phyloP scores from a whole-genome alignment of 1,140 invertebrate genomes.

The Lutraria rhynchaena region DNA sequence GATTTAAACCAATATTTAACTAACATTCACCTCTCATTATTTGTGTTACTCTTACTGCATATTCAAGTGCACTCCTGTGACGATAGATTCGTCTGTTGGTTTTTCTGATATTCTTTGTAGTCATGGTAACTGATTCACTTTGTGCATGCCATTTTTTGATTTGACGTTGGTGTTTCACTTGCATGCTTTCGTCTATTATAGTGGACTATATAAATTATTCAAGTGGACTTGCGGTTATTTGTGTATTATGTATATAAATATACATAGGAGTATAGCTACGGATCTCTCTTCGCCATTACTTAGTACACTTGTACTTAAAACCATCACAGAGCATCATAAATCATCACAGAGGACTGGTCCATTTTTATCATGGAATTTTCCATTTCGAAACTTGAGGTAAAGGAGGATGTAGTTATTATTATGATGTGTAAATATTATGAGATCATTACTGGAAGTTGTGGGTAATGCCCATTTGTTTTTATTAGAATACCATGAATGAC shows the following conservation, averaged over 20 bases:
- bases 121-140: slow-evolving; percentile 22
- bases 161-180: slow-evolving; percentile 45
- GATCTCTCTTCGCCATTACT: slow-evolving; percentile 45
- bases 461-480: slow-evolving; percentile 14
- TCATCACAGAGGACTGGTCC: slow-evolving; percentile 53
- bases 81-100: slow-evolving; percentile 45
- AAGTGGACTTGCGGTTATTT: slow-evolving; percentile 19
- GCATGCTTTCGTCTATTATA: slow-evolving; percentile 50
- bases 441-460: slow-evolving; percentile 17
- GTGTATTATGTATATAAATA: slow-evolving; percentile 47
- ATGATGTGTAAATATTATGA: slow-evolving; percentile 35
- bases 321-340: slow-evolving; percentile 56
- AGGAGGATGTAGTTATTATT: slow-evolving; percentile 42
- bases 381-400: slow-evolving; percentile 45
- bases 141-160: slow-evolving; percentile 44
- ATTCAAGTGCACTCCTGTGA: slow-evolving; percentile 28
- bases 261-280: slow-evolving; percentile 44
- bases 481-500: slow-evolving; percentile 17
- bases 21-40: slow-evolving; percentile 51
- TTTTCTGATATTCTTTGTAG: slow-evolving; percentile 22
- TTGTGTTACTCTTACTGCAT: slow-evolving; percentile 52
- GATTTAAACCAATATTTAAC: slow-evolving; percentile 59
- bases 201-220: slow-evolving; percentile 35
- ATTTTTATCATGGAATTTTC: slow-evolving; percentile 60
- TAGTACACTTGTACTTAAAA: slow-evolving; percentile 38